Evolutionary conservation across 2,888 invertebrate genomes (phyloP), one percentile per base, ranked within the genome.

Genomic region (Andrena trimmerana): DNA sequence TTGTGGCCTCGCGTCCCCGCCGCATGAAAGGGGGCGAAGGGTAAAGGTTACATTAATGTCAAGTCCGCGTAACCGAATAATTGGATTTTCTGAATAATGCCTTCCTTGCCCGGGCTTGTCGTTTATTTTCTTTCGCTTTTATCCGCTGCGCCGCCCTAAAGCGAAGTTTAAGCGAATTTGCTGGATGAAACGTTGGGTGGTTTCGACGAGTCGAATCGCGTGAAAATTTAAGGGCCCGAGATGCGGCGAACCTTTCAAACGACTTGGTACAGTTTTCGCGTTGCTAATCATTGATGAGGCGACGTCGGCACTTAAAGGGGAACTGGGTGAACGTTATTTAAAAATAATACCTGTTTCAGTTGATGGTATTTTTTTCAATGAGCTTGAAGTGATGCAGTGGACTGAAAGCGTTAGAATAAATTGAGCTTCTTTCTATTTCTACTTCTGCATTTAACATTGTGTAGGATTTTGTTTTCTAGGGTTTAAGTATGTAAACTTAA

Each of bases 61-160:
- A 42, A 27, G 79, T 29, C 52, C 20, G 13, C 68, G 60, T 52
- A 66, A 77, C 70, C 54, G 31, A 70, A 54, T 78, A 80, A 77
- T 77, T 80, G 78, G 77, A 77, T 80, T 80, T 67, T 71, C 60
- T 67, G 77, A 80, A 71, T 77, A 77, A 80, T 54, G 48, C 20
- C 27, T 36, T 29, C 20, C 68, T 42, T 33, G 7, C 13, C 48
- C 4, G 8, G 24, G 20, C 16, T 63, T 63, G 48, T 68, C 59
- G 33, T 76, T 75, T 76, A 78, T 36, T 78, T 54, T 68, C 48
- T 48, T 54, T 52, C 54, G 68, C 31, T 29, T 73, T 60, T 20
- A 24, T 13, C 31, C 36, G n/a, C 31, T 7, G 52, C n/a, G 10
- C 13, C 33, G 5, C n/a, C 20, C 54, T 36, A 24, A 27, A 48